Evolutionary conservation across 2,797 vertebrate species (phyloP).

Genomic region (Jordanella pulchra): DNA sequence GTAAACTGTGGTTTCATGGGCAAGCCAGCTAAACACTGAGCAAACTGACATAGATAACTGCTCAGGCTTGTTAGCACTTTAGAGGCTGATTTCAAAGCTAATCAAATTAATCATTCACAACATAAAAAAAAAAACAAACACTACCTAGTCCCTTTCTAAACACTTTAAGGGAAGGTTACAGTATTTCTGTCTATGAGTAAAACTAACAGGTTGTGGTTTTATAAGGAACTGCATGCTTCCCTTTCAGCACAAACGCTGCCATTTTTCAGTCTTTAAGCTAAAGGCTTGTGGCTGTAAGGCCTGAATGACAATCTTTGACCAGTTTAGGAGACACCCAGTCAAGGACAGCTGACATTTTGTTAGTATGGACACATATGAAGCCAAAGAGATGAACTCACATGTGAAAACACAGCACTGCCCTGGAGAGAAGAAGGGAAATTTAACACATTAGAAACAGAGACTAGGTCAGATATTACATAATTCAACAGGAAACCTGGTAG

Average conservation of each 20-base stretch:
- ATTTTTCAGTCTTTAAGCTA: neutral
- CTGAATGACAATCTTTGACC: constrained; percentile 1
- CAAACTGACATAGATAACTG: neutral
- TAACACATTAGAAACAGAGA: constrained; percentile 37
- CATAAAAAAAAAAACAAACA: no score
- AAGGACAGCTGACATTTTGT: constrained; percentile 14
- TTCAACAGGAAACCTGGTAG: constrained; percentile 22
- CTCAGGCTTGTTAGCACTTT: neutral
- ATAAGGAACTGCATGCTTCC: neutral
- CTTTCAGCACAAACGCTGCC: neutral
- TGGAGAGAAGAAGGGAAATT: constrained; percentile 53
- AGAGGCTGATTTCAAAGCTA: neutral
- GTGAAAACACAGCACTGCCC: constrained; percentile 77
- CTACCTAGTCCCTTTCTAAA: no score
- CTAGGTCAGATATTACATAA: constrained; percentile 10
- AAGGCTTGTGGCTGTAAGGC: neutral
- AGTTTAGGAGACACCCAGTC: constrained; percentile 8
- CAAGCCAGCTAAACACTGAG: neutral
- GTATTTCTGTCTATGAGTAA: neutral
- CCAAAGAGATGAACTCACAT: constrained; percentile 77
- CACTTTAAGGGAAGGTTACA: no score
- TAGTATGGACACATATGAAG: constrained; percentile 38
- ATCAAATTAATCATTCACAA: no score
- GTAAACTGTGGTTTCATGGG: neutral
- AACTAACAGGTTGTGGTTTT: neutral